phyloP scores from a whole-genome alignment of 2,797 vertebrate species.

The Pangasius sanitwongsei region DNA sequence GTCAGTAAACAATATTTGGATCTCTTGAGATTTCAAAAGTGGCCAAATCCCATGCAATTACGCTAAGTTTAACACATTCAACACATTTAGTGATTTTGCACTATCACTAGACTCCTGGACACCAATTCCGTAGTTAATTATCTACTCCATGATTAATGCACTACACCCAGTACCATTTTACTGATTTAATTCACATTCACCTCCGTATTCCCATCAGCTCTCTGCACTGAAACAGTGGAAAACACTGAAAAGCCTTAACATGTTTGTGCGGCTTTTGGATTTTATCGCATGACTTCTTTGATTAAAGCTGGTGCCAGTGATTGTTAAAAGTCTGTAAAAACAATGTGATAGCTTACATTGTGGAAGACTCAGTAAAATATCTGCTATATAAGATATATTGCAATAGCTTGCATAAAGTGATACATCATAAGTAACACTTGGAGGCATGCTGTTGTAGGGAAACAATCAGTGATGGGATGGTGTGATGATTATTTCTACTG shows the following conservation, averaged over 20 bases:
- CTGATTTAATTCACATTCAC: not conserved
- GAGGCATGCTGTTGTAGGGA: not conserved
- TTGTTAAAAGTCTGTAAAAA: not conserved
- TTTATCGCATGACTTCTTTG: not conserved
- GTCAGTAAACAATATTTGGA: conserved; percentile 35
- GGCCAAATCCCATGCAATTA: conserved; percentile 5
- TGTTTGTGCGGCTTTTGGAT: not conserved
- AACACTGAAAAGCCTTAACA: not conserved
- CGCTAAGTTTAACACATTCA: conserved; percentile 1
- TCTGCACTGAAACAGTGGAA: not conserved
- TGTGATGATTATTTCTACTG: not conserved
- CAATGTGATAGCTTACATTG: not conserved
- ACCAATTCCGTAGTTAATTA: conserved; percentile 1
- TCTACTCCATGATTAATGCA: conserved; percentile 2
- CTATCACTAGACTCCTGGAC: conserved; percentile 2
- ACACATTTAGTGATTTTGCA: not conserved
- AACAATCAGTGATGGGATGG: not conserved
- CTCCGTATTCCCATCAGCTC: not conserved
- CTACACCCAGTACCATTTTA: conserved; percentile 11
- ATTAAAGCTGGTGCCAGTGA: not conserved
- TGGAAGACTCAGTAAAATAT: not conserved
- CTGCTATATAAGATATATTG: not conserved
- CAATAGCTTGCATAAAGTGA: not conserved
- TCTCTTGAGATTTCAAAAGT: conserved; percentile 26
- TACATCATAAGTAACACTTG: not conserved